A percentile compares a stretch with the other conserved stretches of the same genome.
Evolutionary conservation across 2,113 vertebrate genomes (phyloP).

Genomic region (Alouatta palliata): DNA sequence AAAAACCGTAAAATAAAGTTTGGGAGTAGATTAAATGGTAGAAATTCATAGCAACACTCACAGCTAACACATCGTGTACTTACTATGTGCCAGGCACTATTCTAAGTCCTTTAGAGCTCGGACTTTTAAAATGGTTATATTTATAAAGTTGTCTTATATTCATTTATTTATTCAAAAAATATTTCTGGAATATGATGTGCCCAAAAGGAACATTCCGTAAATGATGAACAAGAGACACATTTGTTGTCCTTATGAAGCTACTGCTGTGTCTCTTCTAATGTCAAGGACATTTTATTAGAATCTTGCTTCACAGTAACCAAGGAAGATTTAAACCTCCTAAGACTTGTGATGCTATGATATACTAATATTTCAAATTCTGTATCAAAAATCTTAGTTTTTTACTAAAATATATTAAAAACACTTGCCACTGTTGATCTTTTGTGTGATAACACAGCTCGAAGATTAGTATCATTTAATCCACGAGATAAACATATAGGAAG

Average conservation of each 20-base stretch:
- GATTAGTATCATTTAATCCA: neutral
- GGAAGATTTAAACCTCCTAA: neutral
- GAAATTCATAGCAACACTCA: neutral
- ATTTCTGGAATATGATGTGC: neutral
- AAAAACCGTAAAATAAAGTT: neutral
- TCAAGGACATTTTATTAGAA: conserved; percentile 12
- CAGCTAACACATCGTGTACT: neutral
- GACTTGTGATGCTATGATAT: neutral
- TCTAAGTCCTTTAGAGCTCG: conserved; percentile 7
- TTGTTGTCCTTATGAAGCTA: neutral
- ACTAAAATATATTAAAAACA: neutral
- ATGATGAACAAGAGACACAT: neutral
- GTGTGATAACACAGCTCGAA: neutral
- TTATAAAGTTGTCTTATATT: conserved; percentile 10
- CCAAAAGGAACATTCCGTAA: neutral
- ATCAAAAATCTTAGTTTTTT: conserved; percentile 6
- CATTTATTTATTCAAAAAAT: neutral
- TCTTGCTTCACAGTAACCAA: conserved; percentile 22
- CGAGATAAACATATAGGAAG: neutral
- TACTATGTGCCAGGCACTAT: neutral
- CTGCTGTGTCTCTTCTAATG: neutral
- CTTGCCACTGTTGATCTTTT: neutral
- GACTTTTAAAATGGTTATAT: neutral
- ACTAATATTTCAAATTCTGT: neutral
- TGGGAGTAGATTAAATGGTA: neutral